Base-by-base conservation (phyloP, 64 coral and sea anemone species). In the Anthopleura sola region DNA sequence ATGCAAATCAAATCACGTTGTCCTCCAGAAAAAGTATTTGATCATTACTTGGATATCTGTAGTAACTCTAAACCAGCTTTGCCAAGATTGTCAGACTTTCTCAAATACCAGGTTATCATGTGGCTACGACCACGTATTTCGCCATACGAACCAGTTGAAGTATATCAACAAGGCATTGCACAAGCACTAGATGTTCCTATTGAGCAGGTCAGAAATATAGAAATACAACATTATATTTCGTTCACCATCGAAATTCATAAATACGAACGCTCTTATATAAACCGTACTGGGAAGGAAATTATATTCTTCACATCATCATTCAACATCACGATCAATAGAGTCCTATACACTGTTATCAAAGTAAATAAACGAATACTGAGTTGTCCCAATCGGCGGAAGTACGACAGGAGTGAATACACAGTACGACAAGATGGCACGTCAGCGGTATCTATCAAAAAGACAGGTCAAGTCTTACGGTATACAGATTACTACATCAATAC, bases 401-500 rank as follows among this genome's bases (percentile, higher is more conserved):
- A 37, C 3, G 26, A 40, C n/a, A 77, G 75, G 36, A 12, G 36
- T 37, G 33, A 77, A 16, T 77, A 77, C 37, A 77, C 75, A 21
- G 75, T 36, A 13, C 75, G 37, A 66, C n/a, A 66, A 66, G 60
- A 66, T 66, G 60, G 60, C 37, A 21, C 33, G 0, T 77, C 75
- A 40, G 15, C 36, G 19, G 75, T 77, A 0, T 15, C 19, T 21
- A 77, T 77, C 14, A 77, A 77, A 77, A 77, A 24, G 4, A 77
- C 75, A 77, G 75, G 75, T 33, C 34, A 37, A 6, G 75, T 77
- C 29, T 24, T 77, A 12, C 13, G 19, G 16, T 77, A 2, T 40
- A 77, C 32, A 37, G 75, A 77, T 77, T 77, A 77, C 37, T 77
- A 77, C 75, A 40, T 29, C 21, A 40, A 77, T 77, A 40, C 33